Percentiles rank a stretch among this genome's conserved stretches.
Evolutionary conservation across 2,888 invertebrate species (phyloP).

Genomic region (Cyclophora albipunctata): DNA sequence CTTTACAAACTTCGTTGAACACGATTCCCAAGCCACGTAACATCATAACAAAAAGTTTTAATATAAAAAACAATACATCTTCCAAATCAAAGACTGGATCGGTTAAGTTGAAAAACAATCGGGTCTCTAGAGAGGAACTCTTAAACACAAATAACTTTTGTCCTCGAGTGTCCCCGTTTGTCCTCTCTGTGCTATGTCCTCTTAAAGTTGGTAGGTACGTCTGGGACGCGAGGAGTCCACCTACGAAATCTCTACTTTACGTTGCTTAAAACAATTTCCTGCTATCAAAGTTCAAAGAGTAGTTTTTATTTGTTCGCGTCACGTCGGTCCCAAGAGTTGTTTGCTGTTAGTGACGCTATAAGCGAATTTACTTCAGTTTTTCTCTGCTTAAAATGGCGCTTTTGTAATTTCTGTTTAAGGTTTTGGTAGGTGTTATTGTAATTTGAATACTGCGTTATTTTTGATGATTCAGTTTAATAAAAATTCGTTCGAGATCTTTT

Average conservation of each 20-base stretch:
- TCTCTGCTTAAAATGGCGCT: constrained; percentile 33
- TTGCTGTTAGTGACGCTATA: constrained; percentile 53
- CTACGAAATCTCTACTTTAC: constrained; percentile 47
- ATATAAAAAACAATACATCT: background rate
- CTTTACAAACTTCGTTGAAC: no score
- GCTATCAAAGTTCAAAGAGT: constrained; percentile 53
- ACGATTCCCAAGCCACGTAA: no score
- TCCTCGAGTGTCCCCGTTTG: background rate
- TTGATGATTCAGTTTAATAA: no score
- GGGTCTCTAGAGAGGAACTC: constrained; percentile 4
- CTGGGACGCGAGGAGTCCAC: constrained; percentile 31
- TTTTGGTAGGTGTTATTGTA: no score
- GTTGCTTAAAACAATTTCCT: constrained; percentile 60
- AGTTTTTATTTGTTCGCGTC: constrained; percentile 58
- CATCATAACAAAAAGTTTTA: background rate
- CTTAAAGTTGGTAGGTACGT: constrained; percentile 25
- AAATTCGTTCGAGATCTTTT: no score
- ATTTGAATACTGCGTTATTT: no score
- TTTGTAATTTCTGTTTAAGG: no score
- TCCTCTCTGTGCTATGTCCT: background rate
- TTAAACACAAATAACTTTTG: constrained; percentile 18
- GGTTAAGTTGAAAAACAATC: constrained; percentile 6
- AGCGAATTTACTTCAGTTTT: constrained; percentile 51
- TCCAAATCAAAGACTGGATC: background rate
- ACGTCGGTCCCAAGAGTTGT: constrained; percentile 56